Conservation (phyloP, 2,113 vertebrate genomes). For the Thalassoma bifasciatum region DNA sequence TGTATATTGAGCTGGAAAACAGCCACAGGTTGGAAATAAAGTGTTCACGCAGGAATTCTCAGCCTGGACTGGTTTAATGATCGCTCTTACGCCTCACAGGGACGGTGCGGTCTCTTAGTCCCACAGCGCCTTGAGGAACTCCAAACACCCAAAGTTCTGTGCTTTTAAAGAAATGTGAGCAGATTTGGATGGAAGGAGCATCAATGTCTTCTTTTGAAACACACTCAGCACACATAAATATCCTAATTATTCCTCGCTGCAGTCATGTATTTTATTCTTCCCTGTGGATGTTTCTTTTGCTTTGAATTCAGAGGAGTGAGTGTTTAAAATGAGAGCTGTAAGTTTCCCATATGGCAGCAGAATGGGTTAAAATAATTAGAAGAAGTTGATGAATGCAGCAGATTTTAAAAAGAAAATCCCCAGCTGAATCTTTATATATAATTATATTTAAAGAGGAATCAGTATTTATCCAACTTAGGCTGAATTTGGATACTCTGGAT, state of each 20-base stretch:
- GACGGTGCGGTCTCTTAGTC: background rate
- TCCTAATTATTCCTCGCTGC: constrained; percentile 12
- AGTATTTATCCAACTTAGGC: too few relatives aligned
- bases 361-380: background rate
- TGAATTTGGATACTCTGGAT: too few relatives aligned
- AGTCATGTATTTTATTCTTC: background rate
- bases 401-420: too few relatives aligned
- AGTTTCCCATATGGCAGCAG: background rate
- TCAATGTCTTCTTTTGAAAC: constrained; percentile 19
- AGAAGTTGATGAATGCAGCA: background rate
- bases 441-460: too few relatives aligned
- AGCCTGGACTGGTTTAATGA: constrained; percentile 12
- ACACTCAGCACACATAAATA: constrained; percentile 8
- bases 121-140: constrained; percentile 2
- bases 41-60: background rate
- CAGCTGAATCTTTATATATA: too few relatives aligned
- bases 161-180: constrained; percentile 6
- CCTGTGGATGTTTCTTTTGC: background rate
- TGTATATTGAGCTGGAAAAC: constrained; percentile 2
- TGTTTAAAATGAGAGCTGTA: background rate
- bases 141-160: background rate
- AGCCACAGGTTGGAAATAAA: constrained; percentile 5
- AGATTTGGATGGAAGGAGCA: constrained; percentile 11
- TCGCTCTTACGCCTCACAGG: constrained; percentile 9
- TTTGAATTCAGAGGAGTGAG: background rate